Base-by-base conservation (phyloP, 2,888 invertebrate species). In the Lasius platythorax region DNA sequence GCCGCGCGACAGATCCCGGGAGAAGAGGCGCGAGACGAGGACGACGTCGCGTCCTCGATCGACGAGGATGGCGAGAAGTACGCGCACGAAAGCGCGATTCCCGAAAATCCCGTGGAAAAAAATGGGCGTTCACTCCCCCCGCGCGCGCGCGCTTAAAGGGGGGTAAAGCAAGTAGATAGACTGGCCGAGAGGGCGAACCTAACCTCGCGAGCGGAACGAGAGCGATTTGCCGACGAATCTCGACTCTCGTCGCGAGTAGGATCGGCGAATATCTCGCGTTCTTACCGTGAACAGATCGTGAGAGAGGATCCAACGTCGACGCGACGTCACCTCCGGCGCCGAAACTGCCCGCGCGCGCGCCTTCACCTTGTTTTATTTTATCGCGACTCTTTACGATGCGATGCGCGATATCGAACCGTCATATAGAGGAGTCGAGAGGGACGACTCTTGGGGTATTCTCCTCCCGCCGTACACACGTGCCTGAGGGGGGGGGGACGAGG, bases 111-210 rank as follows among this genome's bases (percentile, higher is more conserved):
- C 43, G 74, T 81, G 23, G 56, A 85, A 78, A 88, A 88, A 93
- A 94, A 94, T 94, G 94, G 94, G 94, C 94, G 94, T 94, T 94
- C 93, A 94, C 94, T 92, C 92, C 93, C 43, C 92, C 91, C 89
- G 91, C 86, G 83, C 87, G 88, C 67, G 79, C 23, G 23, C 23
- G 23, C 23, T 23, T 23, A 82, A 81, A 88, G 70, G 84, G 83
- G 83, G 81, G 3, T 58, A 70, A 72, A 67, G 23, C 23, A 23
- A 61, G 81, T 30, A 30, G 30, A 23, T 30, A 30, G 30, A 30
- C 30, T 3, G 3, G 30, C 23, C 23, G 23, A 23, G 5, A 37
- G 37, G 37, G 3, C 56, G 68, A 84, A 92, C 93, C 92, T 94
- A 94, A 94, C 94, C 94, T 94, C 92, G 87, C 88, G 72, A 73